These are phyloP conservation scores for Nymphalis io DNA, from an alignment of 1,140 invertebrate genomes.

Conservation along the genomic window DNA sequence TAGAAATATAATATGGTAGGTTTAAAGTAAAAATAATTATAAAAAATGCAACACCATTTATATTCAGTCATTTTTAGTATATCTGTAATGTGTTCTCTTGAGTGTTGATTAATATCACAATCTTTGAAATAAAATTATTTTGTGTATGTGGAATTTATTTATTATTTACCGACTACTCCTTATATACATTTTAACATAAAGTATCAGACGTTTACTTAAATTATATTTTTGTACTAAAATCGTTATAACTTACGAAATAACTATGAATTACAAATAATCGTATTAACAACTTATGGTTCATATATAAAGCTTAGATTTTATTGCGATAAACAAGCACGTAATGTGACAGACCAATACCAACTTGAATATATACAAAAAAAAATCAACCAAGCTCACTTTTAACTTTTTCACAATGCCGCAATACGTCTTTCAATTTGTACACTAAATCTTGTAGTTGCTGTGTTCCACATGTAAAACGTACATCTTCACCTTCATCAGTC, in stretches of 20 bases:
- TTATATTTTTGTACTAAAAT: no score
- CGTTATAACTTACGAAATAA: no score
- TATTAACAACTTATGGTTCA: no score
- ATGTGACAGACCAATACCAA: neutral
- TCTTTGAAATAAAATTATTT: conserved; percentile 71
- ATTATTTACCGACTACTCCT: conserved; percentile 10
- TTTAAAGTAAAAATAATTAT: conserved; percentile 13
- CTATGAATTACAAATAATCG: no score
- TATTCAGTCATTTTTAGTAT: conserved; percentile 63
- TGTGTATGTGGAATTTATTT: conserved; percentile 45
- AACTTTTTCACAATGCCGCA: conserved; percentile 82
- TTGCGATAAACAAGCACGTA: neutral
- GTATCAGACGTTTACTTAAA: no score
- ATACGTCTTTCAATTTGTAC: conserved; percentile 84
- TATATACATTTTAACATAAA: no score
- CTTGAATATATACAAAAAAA: no score
- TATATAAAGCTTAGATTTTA: neutral
- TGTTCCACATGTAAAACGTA: conserved; percentile 83
- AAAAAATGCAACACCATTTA: conserved; percentile 53
- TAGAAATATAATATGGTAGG: conserved; percentile 20
- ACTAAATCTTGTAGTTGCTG: conserved; percentile 85
- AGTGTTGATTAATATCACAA: conserved; percentile 55
- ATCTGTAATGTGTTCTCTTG: conserved; percentile 70
- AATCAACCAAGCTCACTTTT: conserved; percentile 61
- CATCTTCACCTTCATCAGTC: conserved; percentile 77